Evolutionary conservation across 1,140 invertebrate genomes (phyloP), one percentile per base, ranked within the genome.

Genomic region (Belonocnema kinseyi): DNA sequence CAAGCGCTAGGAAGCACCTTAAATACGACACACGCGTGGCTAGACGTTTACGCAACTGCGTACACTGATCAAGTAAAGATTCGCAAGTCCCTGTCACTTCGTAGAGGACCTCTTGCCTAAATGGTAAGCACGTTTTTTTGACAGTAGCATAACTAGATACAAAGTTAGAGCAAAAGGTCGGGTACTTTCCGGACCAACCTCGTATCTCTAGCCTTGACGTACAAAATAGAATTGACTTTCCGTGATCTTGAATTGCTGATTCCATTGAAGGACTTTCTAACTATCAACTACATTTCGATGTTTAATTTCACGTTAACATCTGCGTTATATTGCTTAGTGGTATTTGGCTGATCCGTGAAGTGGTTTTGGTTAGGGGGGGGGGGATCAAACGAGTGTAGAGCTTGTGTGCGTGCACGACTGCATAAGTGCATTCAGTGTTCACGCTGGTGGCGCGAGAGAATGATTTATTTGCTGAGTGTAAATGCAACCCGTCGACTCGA

Each of bases 301-400:
- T 14, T 46, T 16, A 26, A 13, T 66, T 6, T 13, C 0, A 16
- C 61, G 61, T 66, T 66, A 26, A 66, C 61, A 66, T 66, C 61
- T 40, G 26, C 26, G 26, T 66, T 40, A 66, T n/a, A 66, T 40
- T 66, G 61, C 14, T 66, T 4, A 5, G 16, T 14, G 61, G 14
- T 40, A 46, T 40, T 40, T 82, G 83, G 70, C 76, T 21, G 40
- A 72, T 56, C 77, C 58, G 52, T 12, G 19, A 58, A 26, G 61
- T 52, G 51, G 61, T 33, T 2, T 33, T 2, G 26, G 26, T 5
- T 33, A 33, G 54, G 40, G 50, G 52, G 14, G 54, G 16, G 50
- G 7, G 75, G 56, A 72, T 40, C 51, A 53, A 40, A 40, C 50
- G 52, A 40, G 10, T 6, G n/a, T 52, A 33, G 73, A 76, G 61